These are phyloP conservation scores for Larimichthys polyactis DNA, from an alignment of 2,113 vertebrate species.

Conservation along the genomic window DNA sequence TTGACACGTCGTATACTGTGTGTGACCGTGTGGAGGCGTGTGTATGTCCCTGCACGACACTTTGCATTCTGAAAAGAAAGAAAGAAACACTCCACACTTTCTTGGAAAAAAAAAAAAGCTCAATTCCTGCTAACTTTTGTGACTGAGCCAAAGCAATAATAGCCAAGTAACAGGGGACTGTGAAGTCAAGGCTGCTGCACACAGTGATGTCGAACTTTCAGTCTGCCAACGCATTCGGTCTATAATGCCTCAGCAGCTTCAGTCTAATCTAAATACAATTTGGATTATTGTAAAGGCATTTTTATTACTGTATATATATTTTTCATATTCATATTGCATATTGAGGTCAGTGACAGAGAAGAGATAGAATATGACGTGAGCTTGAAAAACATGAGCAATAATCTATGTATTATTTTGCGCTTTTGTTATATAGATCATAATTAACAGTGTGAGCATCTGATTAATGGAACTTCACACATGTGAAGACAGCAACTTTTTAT, in stretches of 20 bases:
- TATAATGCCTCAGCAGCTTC: conserved; percentile 26
- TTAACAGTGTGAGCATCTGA: background rate
- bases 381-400: background rate
- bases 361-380: background rate
- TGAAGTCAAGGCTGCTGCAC: conserved; percentile 26
- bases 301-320: background rate
- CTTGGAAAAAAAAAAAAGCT: background rate
- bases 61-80: background rate
- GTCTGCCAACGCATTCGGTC: background rate
- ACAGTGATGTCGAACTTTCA: conserved; percentile 31
- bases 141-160: conserved; percentile 22
- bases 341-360: background rate
- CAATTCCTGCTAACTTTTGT: background rate
- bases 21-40: conserved; percentile 1
- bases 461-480: background rate
- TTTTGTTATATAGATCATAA: background rate
- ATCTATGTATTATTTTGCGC: background rate
- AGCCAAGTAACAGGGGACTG: background rate
- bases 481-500: no score
- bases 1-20: background rate
- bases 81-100: background rate
- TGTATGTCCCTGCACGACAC: background rate
- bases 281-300: background rate
- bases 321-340: background rate
- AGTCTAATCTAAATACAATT: conserved; percentile 25